These are phyloP conservation scores for Carabus problematicus DNA, from an alignment of 2,888 invertebrate genomes.

Conservation along the genomic window DNA sequence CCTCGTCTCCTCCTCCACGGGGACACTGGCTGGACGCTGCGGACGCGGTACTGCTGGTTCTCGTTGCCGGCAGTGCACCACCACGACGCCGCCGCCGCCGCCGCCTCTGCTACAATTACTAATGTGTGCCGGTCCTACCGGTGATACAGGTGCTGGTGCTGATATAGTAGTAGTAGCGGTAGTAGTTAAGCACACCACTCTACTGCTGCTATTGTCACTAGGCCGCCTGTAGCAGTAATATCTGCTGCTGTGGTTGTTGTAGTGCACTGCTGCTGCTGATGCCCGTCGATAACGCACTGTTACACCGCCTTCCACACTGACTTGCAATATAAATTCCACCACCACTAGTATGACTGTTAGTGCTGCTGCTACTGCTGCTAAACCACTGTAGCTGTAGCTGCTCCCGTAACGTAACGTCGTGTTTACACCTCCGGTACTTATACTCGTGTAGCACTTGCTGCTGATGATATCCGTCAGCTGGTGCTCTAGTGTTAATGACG, in stretches of 20 bases:
- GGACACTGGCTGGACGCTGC: conserved; percentile 26
- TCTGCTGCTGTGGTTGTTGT: conserved; percentile 23
- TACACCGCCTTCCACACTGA: conserved; percentile 54
- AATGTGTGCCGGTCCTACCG: conserved; percentile 48
- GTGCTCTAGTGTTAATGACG: background rate
- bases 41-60: conserved; percentile 16
- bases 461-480: too few relatives aligned
- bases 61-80: conserved; percentile 47
- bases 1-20: conserved; percentile 2
- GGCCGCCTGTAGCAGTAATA: conserved; percentile 2
- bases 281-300: conserved; percentile 54
- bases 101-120: conserved; percentile 19
- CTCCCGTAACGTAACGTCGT: background rate
- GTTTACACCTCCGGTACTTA: background rate
- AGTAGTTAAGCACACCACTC: too few relatives aligned
- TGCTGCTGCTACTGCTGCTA: background rate
- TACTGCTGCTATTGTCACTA: background rate
- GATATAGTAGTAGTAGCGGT: too few relatives aligned
- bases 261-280: conserved; percentile 30
- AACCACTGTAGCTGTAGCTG: background rate
- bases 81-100: conserved; percentile 48
- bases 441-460: too few relatives aligned
- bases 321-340: conserved; percentile 47
- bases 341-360: background rate
- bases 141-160: too few relatives aligned